Percentiles rank a stretch among this genome's conserved stretches.
These are phyloP conservation scores for Microctenopoma steveboyesi DNA, from an alignment of 2,797 vertebrate species.

Conservation along the genomic window DNA sequence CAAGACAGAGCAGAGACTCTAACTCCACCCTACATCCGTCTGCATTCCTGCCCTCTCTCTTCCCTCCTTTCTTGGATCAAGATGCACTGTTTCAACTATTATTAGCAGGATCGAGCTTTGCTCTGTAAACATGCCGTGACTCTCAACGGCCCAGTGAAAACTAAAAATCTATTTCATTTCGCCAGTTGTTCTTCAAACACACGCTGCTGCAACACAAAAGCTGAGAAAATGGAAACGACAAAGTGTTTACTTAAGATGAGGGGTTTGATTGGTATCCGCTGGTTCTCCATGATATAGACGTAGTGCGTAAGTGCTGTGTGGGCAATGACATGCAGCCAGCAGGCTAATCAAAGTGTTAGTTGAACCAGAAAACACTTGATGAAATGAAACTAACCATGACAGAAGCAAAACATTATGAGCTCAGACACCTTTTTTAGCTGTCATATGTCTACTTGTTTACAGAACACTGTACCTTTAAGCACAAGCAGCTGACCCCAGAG, in stretches of 20 bases:
- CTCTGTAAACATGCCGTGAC: not conserved
- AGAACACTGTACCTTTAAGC: not conserved
- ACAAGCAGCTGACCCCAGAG: not conserved
- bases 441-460: not conserved
- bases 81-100: not conserved
- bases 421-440: not conserved
- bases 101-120: not conserved
- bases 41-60: too few species aligned
- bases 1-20: not conserved
- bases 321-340: not conserved
- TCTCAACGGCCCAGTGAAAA: not conserved
- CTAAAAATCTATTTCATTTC: not conserved
- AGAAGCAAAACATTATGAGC: not conserved
- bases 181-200: not conserved
- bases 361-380: not conserved
- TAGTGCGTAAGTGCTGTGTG: too few species aligned
- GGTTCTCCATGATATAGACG: not conserved
- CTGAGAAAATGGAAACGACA: not conserved
- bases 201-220: not conserved
- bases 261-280: not conserved
- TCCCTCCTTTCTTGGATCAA: not conserved
- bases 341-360: not conserved
- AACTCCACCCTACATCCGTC: too few species aligned
- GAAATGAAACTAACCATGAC: conserved; percentile 25
- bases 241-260: not conserved